Base-by-base conservation (phyloP, 2,113 vertebrate species). In the Phylloscopus whistleri region DNA sequence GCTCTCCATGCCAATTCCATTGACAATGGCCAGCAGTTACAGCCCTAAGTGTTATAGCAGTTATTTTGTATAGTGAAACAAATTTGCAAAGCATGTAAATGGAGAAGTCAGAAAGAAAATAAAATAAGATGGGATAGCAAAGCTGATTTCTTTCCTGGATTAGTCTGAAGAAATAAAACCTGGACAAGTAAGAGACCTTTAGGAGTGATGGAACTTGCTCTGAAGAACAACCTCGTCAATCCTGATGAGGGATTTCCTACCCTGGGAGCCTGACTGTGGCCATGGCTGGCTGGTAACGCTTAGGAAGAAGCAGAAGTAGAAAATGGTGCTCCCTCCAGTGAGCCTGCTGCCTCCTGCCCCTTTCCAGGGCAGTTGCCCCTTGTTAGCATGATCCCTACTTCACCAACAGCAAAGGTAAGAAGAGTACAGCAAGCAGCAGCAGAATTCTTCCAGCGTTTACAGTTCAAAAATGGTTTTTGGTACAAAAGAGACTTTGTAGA, bases 401-500 rank as follows among this genome's bases (percentile, higher is more conserved):
- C 39, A 89, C 21, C 46, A 62, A 3, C 18, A 70, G 48, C 43
- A 70, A n/a, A 87, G 18, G 12, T 59, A 52, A 82, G 66, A 87
- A 81, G n/a, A 16, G 5, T 43, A 37, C 24, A 72, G 35, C 44
- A 78, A 46, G 51, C 39, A 64, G 2, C 35, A 78, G 31, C 60
- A 56, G 15, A 24, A 28, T 18, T 79, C 27, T 84, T 77, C 52
- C 73, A 82, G 43, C 7, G 0, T 62, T 89, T 78, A 26, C 24
- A 82, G 60, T 59, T 89, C 52, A 81, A 51, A 84, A 55, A 63
- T 48, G 10, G 21, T 27, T 60, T 86, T 84, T 84, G 59, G 11
- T 89, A 39, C 31, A 63, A 60, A 94, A 75, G 41, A 77, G 41
- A n/a, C 79, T 92, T 86, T 90, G 52, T 84, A 95, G 73, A 70